Base-by-base conservation (phyloP, 2,888 invertebrate species). In the Anoplius nigerrimus region DNA sequence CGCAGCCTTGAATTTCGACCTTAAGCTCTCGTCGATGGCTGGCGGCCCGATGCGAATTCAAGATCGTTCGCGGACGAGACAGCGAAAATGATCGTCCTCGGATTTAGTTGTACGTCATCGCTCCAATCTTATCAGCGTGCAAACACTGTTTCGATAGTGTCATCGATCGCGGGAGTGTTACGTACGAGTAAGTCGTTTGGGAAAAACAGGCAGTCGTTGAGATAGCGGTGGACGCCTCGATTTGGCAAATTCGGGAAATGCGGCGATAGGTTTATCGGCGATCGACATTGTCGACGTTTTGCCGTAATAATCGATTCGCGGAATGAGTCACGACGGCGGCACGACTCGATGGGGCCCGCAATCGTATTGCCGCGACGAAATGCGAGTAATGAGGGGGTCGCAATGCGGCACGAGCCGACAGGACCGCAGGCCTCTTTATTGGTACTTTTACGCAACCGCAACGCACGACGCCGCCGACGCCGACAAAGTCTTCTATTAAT, bases 401-500 rank as follows among this genome's bases (percentile, higher is more conserved):
- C 55, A 21, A 27, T 45, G 62, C 57, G 55, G 53, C 55, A 53
- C 34, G 48, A 67, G 66, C 60, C 63, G 69, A 58, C 66, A 74
- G 75, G 62, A 76, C 79, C 80, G 78, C 81, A 81, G 74, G 65
- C 67, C 74, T 80, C 82, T 84, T 86, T 83, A 83, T 83, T 79
- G 84, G 80, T 80, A 74, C 81, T 83, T 82, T 83, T 78, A 76
- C 76, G 76, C 79, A 83, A 86, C 86, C 86, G 75, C 86, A 86
- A 83, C 78, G 78, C 76, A 74, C 75, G 72, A 78, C 72, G 73
- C 70, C 75, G 68, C 75, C 76, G 74, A 75, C 71, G 80, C 86
- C 86, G 86, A 86, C 86, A 86, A 86, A 86, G 85, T 84, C 82
- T 84, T 82, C 78, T 84, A 86, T 87, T 87, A 85, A 86, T 86